Base-by-base conservation (phyloP, 2,797 vertebrate genomes). In the Pipistrellus kuhlii region DNA sequence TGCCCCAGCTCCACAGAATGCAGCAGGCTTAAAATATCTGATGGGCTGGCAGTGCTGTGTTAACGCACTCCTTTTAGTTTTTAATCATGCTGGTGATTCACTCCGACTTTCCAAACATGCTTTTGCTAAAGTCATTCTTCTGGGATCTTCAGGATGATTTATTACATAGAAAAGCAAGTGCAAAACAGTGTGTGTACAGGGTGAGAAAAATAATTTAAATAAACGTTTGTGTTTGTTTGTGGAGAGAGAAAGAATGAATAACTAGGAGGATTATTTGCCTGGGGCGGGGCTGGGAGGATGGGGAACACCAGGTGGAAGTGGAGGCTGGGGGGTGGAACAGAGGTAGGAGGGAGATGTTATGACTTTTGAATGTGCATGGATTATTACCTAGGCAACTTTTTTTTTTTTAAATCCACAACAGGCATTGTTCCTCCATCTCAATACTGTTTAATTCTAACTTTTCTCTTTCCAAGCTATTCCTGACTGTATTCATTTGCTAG, bases 121-220 rank as follows among this genome's bases (percentile, higher is more conserved):
- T 95, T 96, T 95, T 15, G 12, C 94, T 64, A 72, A 68, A 91
- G 80, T 82, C 76, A 46, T 66, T 51, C 87, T 82, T 55, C 32
- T 73, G 35, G 71, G 9, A 68, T n/a, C 57, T 68, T 55, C 17
- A n/a, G 44, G 62, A 18, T 89, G 69, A 73, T 78, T 85, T 66
- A 72, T 87, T 84, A 85, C 90, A 93, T 57, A 32, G 75, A 92
- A 94, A 85, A 32, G 62, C 88, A 94, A 57, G 51, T 86, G 57
- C 68, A 84, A 88, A 78, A 17, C 57, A 76, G 78, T 59, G 57
- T 59, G 57, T 59, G 3, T 20, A 53, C 4, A 69, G 59, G 75
- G 69, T 32, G 84, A 85, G 62, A 88, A 82, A 80, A 87, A 80
- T 55, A 66, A 64, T 68, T 85, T 41, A 86, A 85, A 57, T 76